Conservation (phyloP, 2,113 vertebrate genomes). For the Strix uralensis region DNA sequence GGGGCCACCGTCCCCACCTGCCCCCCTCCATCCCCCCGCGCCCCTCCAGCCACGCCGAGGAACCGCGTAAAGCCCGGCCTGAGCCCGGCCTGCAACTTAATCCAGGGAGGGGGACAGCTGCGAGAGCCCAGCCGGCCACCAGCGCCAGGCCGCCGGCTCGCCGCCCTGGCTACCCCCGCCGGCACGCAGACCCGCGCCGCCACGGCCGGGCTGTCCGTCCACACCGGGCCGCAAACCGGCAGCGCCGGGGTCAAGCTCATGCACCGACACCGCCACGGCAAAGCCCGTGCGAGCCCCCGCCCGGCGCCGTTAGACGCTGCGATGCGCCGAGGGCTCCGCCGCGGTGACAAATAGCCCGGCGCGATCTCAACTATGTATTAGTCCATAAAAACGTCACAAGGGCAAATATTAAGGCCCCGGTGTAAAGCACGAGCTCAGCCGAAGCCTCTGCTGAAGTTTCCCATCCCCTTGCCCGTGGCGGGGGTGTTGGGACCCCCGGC, state of each 20-base stretch:
- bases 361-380: not conserved
- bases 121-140: not conserved
- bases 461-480: fast-evolving
- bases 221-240: too few relatives aligned
- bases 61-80: not conserved
- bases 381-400: slow-evolving; percentile 48
- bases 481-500: not conserved
- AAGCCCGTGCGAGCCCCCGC: not conserved
- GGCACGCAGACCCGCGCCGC: not conserved
- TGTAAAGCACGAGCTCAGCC: not conserved
- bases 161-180: not conserved
- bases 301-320: not conserved
- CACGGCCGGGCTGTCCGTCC: not conserved
- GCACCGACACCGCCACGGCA: fast-evolving
- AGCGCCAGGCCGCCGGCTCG: not conserved
- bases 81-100: not conserved
- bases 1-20: slow-evolving; percentile 24
- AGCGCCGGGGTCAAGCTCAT: not conserved
- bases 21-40: not conserved
- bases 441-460: not conserved
- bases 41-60: not conserved
- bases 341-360: slow-evolving; percentile 1
- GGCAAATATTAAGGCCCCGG: not conserved
- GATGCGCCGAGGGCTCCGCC: not conserved
- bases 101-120: slow-evolving; percentile 36